A percentile compares a stretch with the other conserved stretches of the same genome.
phyloP scores from a whole-genome alignment of 2,888 invertebrate species.

The Galeruca laticollis region DNA sequence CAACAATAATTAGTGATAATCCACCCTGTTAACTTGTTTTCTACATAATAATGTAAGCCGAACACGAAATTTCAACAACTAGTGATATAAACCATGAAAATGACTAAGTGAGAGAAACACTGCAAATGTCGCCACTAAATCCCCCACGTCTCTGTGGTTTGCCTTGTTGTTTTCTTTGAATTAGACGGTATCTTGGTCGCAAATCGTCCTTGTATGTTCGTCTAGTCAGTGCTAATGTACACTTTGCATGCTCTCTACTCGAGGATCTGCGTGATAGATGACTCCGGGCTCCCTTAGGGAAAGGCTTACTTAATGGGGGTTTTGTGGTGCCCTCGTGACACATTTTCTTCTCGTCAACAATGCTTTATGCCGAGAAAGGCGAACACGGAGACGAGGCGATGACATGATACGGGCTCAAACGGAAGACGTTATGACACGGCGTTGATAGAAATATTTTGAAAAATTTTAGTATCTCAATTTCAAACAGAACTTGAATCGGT shows the following conservation, averaged over 20 bases:
- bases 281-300: constrained; percentile 52
- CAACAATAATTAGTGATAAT: too few species aligned
- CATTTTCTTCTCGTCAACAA: constrained; percentile 33
- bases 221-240: constrained; percentile 60
- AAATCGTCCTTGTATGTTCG: constrained; percentile 55
- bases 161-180: constrained; percentile 43
- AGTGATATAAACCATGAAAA: constrained; percentile 9
- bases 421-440: not conserved
- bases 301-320: constrained; percentile 54
- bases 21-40: not conserved
- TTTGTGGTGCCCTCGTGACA: constrained; percentile 38
- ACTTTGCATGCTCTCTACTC: constrained; percentile 59
- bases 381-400: not conserved
- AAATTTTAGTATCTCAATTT: too few species aligned
- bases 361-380: constrained; percentile 13
- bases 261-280: constrained; percentile 54
- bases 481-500: too few species aligned
- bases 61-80: constrained; percentile 29
- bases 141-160: constrained; percentile 27
- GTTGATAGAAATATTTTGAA: too few species aligned
- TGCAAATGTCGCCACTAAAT: constrained; percentile 22
- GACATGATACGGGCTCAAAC: not conserved
- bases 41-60: constrained; percentile 9
- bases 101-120: constrained; percentile 19
- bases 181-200: constrained; percentile 47